phyloP scores from a whole-genome alignment of 2,888 invertebrate species.

The Chloromyia formosa region DNA sequence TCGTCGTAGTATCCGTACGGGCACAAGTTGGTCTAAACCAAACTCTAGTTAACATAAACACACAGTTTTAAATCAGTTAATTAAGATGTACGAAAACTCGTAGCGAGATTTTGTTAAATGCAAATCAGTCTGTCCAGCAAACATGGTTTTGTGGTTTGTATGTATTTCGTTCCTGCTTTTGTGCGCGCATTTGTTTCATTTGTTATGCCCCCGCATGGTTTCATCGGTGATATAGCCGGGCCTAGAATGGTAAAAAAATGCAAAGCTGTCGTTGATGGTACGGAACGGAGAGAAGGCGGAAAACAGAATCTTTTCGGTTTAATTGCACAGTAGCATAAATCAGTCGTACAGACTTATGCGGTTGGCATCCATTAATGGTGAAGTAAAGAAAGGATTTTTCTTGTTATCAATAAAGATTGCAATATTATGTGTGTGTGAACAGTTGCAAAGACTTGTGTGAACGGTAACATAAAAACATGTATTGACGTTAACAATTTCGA shows the following conservation, averaged over 20 bases:
- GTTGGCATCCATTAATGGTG: conserved; percentile 28
- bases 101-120: conserved; percentile 50
- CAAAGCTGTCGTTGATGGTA: background rate
- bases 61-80: conserved; percentile 48
- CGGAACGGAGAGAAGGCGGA: conserved; percentile 36
- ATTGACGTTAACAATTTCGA: no score
- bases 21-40: conserved; percentile 2
- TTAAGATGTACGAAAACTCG: conserved; percentile 50
- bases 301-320: conserved; percentile 46
- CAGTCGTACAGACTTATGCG: conserved; percentile 41
- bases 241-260: background rate
- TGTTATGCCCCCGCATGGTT: conserved; percentile 41
- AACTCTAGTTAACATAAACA: conserved; percentile 45
- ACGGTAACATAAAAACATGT: no score
- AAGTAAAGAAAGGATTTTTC: background rate
- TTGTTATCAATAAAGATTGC: background rate
- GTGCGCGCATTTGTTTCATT: conserved; percentile 40
- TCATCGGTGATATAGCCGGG: no score
- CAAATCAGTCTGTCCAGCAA: conserved; percentile 48
- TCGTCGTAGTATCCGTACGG: background rate
- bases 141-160: conserved; percentile 44
- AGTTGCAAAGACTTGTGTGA: background rate
- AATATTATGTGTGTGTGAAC: background rate
- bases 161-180: conserved; percentile 43
- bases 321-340: conserved; percentile 49